These are phyloP conservation scores for Pelagia noctiluca DNA, from an alignment of 30 jellyfish, hydroid and myxozoan species.

Conservation along the genomic window DNA sequence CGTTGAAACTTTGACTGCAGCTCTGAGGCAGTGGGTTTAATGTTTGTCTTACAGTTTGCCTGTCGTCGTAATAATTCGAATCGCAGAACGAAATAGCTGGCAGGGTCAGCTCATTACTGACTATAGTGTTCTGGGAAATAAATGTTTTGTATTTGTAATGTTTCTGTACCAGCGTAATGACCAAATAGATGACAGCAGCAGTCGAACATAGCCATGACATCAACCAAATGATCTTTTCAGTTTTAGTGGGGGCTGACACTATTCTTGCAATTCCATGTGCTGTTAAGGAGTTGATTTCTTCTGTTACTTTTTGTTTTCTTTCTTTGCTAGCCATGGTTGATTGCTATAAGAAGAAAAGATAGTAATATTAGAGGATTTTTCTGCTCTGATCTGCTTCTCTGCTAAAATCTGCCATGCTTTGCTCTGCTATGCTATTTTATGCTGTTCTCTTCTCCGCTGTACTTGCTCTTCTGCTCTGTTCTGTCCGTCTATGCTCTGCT, in stretches of 20 bases:
- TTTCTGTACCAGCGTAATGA: neutral
- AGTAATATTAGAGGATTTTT: no score
- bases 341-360: no score
- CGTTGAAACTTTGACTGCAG: conserved; percentile 12
- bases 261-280: conserved; percentile 44
- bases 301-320: no score
- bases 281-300: conserved; percentile 19
- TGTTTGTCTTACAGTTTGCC: neutral
- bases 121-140: neutral
- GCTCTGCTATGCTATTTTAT: no score
- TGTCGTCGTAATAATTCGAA: conserved; percentile 19
- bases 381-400: no score
- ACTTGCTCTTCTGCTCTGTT: no score
- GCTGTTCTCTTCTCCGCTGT: no score
- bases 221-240: conserved; percentile 2
- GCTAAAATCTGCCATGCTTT: no score
- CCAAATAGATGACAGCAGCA: neutral
- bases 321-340: no score
- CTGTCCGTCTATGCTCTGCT: no score
- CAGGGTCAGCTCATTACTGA: neutral
- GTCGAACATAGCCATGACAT: conserved; percentile 7
- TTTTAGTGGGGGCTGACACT: conserved; percentile 3
- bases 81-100: conserved; percentile 64
- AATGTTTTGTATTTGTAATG: neutral
- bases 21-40: conserved; percentile 32